Percentiles rank a stretch among this genome's conserved stretches.
phyloP scores from a whole-genome alignment of 2,888 invertebrate genomes.

The Euclidia mi region DNA sequence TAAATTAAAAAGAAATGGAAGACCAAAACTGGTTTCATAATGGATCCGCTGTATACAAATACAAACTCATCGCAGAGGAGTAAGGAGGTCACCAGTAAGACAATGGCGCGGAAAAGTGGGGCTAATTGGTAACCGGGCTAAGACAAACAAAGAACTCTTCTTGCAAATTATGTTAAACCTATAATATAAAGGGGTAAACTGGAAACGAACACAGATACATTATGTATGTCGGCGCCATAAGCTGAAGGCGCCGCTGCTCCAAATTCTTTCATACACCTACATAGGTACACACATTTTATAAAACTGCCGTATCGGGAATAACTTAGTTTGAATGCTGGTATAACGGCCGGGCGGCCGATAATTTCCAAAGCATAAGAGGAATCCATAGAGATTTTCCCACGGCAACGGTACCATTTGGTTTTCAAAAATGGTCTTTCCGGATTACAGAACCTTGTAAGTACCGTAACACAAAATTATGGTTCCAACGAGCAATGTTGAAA shows the following conservation, averaged over 20 bases:
- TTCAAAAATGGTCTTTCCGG: no score
- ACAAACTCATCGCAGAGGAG: slow-evolving; percentile 3
- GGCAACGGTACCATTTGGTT: no score
- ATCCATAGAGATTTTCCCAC: neutral
- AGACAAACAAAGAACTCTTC: slow-evolving; percentile 12
- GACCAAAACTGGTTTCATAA: slow-evolving; percentile 9
- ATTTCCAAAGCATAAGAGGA: neutral
- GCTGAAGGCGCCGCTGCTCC: neutral
- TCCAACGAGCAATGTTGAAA: no score
- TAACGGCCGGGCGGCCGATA: neutral
- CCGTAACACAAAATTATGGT: no score
- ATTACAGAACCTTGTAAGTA: no score
- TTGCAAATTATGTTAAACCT: slow-evolving; percentile 3
- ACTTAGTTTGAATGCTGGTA: neutral
- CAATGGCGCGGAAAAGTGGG: slow-evolving; percentile 14
- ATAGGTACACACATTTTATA: neutral
- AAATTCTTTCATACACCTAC: slow-evolving; percentile 3
- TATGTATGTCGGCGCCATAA: slow-evolving; percentile 13
- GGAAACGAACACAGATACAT: neutral
- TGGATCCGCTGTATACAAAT: neutral
- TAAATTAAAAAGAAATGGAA: slow-evolving; percentile 11
- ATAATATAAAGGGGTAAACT: slow-evolving; percentile 8
- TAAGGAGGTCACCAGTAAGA: slow-evolving; percentile 11
- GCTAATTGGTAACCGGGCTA: slow-evolving; percentile 10
- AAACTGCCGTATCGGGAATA: neutral